A percentile compares a stretch with the other conserved stretches of the same genome.
Conservation (phyloP, 2,888 invertebrate species). For the Lepidocyrtoides sp. region DNA sequence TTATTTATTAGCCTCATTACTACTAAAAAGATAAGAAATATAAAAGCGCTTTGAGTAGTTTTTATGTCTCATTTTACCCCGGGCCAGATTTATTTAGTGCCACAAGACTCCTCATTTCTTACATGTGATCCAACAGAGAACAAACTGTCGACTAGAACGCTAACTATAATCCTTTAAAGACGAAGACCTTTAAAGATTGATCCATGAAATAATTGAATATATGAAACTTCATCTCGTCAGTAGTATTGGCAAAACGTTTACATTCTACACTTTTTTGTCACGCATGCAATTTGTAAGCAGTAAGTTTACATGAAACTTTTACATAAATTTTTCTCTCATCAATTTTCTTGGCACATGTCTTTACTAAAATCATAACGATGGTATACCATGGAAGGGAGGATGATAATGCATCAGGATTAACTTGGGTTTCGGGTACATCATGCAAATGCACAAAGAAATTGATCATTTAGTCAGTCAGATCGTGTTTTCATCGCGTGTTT, state of each 20-base stretch:
- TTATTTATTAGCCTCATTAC: neutral
- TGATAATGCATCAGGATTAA: neutral
- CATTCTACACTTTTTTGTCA: neutral
- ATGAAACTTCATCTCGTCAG: neutral
- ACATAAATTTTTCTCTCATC: neutral
- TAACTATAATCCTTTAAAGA: neutral
- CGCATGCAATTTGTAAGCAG: neutral
- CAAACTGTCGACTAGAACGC: neutral
- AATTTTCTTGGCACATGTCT: neutral
- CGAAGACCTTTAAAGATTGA: neutral
- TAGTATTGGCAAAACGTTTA: neutral
- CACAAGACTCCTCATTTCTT: neutral
- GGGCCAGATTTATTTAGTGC: conserved; percentile 28
- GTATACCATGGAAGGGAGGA: neutral
- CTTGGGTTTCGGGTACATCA: neutral
- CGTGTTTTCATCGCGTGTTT: conserved; percentile 4
- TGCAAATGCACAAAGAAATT: neutral
- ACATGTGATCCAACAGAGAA: neutral
- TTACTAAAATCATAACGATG: neutral
- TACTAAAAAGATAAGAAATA: neutral
- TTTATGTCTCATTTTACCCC: conserved; percentile 57
- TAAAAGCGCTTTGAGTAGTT: neutral
- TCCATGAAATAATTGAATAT: neutral
- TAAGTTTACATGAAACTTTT: conserved; percentile 13
- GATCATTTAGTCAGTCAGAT: neutral